phyloP scores from a whole-genome alignment of 1,140 invertebrate genomes.

The Fopius arisanus region DNA sequence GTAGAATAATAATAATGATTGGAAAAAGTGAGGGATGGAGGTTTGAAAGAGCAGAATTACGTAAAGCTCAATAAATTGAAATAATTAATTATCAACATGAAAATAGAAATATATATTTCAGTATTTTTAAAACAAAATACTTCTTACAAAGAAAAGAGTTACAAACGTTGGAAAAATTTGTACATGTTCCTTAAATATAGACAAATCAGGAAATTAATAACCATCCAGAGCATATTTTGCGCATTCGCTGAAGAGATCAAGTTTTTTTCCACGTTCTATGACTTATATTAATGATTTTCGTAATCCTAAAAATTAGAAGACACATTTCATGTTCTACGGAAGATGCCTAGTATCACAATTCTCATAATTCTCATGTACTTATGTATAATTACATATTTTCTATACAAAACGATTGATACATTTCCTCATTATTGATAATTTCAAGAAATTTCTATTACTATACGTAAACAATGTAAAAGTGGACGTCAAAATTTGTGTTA shows the following conservation, averaged over 20 bases:
- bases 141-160: background rate
- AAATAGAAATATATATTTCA: constrained; percentile 39
- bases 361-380: constrained; percentile 28
- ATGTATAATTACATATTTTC: constrained; percentile 18
- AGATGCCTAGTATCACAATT: constrained; percentile 63
- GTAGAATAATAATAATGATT: no score
- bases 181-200: background rate
- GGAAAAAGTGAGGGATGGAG: no score
- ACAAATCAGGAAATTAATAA: background rate
- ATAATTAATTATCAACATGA: constrained; percentile 32
- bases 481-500: background rate
- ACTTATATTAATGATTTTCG: background rate
- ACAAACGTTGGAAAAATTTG: background rate
- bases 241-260: background rate
- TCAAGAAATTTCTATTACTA: no score
- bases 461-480: no score
- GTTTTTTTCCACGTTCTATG: background rate
- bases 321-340: constrained; percentile 36
- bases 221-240: background rate
- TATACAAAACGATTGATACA: constrained; percentile 14
- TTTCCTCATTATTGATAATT: background rate
- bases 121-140: constrained; percentile 66
- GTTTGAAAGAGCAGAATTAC: no score
- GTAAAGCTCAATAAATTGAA: no score
- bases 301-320: background rate